Evolutionary conservation across 2,888 invertebrate genomes (phyloP).

Genomic region (Eremobia ochroleuca): DNA sequence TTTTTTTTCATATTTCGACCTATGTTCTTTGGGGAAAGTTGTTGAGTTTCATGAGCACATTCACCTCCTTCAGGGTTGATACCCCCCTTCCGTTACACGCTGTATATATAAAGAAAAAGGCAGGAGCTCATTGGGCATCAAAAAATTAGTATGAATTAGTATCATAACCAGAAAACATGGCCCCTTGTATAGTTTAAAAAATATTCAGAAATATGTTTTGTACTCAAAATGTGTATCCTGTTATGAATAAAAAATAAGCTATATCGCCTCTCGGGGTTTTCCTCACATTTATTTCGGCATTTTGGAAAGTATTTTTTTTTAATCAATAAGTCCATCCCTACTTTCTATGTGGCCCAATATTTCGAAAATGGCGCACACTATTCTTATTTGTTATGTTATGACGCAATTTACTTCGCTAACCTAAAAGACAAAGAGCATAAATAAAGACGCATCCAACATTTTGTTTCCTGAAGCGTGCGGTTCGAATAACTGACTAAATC

Average conservation of each 20-base stretch:
- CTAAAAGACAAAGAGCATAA: constrained; percentile 12
- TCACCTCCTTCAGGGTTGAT: too few species aligned
- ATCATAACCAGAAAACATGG: neutral
- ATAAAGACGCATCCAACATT: constrained; percentile 29
- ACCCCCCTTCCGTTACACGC: too few species aligned
- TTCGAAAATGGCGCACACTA: constrained; percentile 1
- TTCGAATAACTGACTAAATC: neutral
- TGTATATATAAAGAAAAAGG: too few species aligned
- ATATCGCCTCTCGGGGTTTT: neutral
- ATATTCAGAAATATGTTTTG: neutral
- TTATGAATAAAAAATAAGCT: constrained; percentile 1
- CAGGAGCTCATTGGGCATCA: too few species aligned
- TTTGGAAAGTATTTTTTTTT: neutral
- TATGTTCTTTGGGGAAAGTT: too few species aligned
- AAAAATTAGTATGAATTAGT: too few species aligned
- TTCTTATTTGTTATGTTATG: neutral
- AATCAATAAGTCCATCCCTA: too few species aligned
- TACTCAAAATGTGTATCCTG: neutral
- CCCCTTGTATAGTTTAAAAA: neutral
- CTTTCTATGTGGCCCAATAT: neutral
- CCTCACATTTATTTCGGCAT: neutral
- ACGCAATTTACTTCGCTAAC: constrained; percentile 23
- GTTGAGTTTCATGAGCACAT: too few species aligned
- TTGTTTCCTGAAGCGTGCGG: constrained; percentile 18
- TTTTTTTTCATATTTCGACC: too few species aligned